These are phyloP conservation scores for Macrostomum lignano DNA, from an alignment of 1,140 invertebrate genomes.

Conservation along the genomic window DNA sequence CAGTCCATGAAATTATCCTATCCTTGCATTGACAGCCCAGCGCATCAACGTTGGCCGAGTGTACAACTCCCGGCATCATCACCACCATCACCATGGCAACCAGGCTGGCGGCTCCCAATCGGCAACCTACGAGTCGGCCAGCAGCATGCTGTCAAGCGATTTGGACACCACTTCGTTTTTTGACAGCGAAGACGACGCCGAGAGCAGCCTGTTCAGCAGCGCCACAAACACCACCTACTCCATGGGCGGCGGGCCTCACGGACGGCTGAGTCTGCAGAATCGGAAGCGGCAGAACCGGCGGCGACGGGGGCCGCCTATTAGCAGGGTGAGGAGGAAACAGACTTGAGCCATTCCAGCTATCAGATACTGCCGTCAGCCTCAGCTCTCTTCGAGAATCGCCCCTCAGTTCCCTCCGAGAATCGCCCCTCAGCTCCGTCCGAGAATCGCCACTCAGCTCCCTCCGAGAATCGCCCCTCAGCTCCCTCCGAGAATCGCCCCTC, in stretches of 20 bases:
- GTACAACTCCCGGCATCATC: not conserved
- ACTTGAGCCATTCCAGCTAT: too few species aligned
- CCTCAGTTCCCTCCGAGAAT: too few species aligned
- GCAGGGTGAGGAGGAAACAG: too few species aligned
- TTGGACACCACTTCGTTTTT: conserved; percentile 73
- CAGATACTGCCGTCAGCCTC: too few species aligned
- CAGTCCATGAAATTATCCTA: not conserved
- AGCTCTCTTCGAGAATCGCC: too few species aligned
- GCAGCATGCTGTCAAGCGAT: conserved; percentile 67
- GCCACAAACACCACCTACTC: not conserved
- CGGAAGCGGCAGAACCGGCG: conserved; percentile 9
- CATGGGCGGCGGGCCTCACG: not conserved
- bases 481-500: too few species aligned
- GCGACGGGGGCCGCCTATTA: conserved; percentile 29
- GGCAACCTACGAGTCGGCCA: conserved; percentile 44
- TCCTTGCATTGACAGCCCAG: not conserved
- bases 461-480: too few species aligned
- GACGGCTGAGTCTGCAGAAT: not conserved
- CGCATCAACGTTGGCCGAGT: conserved; percentile 1
- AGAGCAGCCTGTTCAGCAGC: conserved; percentile 28
- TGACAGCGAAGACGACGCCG: conserved; percentile 54
- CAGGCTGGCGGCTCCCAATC: conserved; percentile 27
- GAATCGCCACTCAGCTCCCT: too few species aligned
- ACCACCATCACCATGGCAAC: conserved; percentile 40
- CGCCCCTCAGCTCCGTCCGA: too few species aligned